Base-by-base conservation (phyloP, 2,888 invertebrate genomes). In the Lamproptera curius region DNA sequence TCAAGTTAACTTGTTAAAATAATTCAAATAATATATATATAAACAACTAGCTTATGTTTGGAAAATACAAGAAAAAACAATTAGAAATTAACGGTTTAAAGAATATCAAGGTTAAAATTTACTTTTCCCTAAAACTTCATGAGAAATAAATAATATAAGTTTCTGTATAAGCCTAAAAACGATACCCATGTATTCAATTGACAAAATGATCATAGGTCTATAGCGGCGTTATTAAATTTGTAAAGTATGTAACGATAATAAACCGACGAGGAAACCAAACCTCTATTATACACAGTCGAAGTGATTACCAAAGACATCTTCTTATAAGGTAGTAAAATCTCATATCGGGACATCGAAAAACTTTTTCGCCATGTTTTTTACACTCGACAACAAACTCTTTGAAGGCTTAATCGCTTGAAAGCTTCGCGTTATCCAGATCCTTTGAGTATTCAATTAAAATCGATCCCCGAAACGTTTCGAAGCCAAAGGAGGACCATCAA, bases 401-500 rank as follows among this genome's bases (percentile, higher is more conserved):
- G n/a, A n/a, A n/a, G n/a, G n/a, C n/a, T n/a, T 82, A 80, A 81
- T 82, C 75, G 59, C 52, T 62, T 59, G 65, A 73, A 70, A 70
- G 69, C 62, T 58, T 55, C 51, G 46, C 16, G 23, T 61, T 58
- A 57, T 56, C 56, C 39, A 44, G 48, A 60, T 62, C 62, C 66
- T 70, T 61, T 42, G 61, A 66, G 64, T 65, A 82, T 83, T 82
- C 76, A 83, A 83, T 84, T 85, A 82, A 76, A 80, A 75, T 75
- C 77, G 73, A 83, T 81, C 74, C 61, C 57, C 60, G 53, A 53
- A 63, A 55, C 55, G 68, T 70, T 74, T 72, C 72, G 67, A 67
- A 65, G 31, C 57, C 17, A 50, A 73, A 74, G 73, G 62, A 67
- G 62, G n/a, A 31, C 56, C 67, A 62, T 80, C 79, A 82, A 85